Percentiles rank a stretch among this genome's conserved stretches.
Conservation (phyloP, 2,888 invertebrate genomes). For the Spodoptera littoralis region DNA sequence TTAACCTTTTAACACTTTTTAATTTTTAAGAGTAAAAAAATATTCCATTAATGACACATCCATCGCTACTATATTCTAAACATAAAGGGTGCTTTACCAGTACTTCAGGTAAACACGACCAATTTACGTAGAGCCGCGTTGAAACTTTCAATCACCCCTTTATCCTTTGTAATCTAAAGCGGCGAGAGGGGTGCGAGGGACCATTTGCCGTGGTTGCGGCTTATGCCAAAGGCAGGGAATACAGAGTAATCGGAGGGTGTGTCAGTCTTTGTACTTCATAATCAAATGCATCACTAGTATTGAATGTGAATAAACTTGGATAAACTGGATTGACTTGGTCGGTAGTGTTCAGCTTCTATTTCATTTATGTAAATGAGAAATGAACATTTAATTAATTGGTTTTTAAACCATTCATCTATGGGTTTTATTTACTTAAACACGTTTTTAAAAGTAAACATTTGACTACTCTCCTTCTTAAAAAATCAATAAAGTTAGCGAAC, state of each 20-base stretch:
- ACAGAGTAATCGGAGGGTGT: slow-evolving; percentile 67
- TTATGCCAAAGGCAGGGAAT: slow-evolving; percentile 65
- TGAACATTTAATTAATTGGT: no score
- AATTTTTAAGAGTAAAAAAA: background rate
- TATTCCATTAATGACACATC: slow-evolving; percentile 54
- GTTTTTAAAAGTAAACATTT: no score
- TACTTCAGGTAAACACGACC: slow-evolving; percentile 80
- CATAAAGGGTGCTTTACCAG: slow-evolving; percentile 71
- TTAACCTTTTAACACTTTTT: no score
- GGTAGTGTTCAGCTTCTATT: background rate
- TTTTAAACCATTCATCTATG: no score
- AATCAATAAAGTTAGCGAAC: no score
- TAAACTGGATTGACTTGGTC: slow-evolving; percentile 2
- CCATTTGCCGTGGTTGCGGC: slow-evolving; percentile 62
- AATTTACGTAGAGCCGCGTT: slow-evolving; percentile 70
- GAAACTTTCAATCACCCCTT: slow-evolving; percentile 74
- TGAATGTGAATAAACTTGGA: slow-evolving; percentile 55
- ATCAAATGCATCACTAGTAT: slow-evolving; percentile 72
- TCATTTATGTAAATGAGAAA: no score
- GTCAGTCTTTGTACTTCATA: slow-evolving; percentile 72
- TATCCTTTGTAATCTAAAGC: slow-evolving; percentile 72
- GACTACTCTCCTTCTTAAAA: no score
- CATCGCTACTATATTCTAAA: slow-evolving; percentile 58
- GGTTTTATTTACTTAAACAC: no score
- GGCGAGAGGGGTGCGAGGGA: slow-evolving; percentile 61